phyloP scores from a whole-genome alignment of 1,140 invertebrate species.

The Holotrichia oblita region DNA sequence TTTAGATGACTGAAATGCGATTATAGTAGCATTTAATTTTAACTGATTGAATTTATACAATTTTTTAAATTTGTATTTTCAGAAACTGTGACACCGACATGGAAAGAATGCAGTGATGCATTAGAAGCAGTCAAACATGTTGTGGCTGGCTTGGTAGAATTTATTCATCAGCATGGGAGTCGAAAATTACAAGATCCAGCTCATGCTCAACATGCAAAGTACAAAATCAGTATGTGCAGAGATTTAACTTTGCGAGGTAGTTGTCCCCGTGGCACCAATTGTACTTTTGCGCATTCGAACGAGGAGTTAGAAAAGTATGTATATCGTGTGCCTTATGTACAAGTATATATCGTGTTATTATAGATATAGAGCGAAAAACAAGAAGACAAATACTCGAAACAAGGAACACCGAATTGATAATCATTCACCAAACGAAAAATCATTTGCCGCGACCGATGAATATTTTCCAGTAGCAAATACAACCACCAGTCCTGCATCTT shows the following conservation, averaged over 20 bases:
- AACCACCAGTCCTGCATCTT: constrained; percentile 54
- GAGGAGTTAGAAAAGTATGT: constrained; percentile 88
- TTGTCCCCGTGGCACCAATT: constrained; percentile 86
- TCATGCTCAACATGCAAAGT: constrained; percentile 76
- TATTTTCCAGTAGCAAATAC: constrained; percentile 52
- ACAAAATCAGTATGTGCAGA: constrained; percentile 92
- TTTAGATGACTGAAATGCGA: too few species aligned
- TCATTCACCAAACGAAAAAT: constrained; percentile 56
- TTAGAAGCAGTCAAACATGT: constrained; percentile 84
- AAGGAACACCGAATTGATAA: constrained; percentile 57
- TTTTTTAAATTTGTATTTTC: constrained; percentile 46
- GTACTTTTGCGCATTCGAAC: constrained; percentile 92
- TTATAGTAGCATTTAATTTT: too few species aligned
- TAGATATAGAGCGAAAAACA: constrained; percentile 65
- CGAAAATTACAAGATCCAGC: constrained; percentile 69
- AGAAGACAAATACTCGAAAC: constrained; percentile 63
- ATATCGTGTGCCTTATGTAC: constrained; percentile 45
- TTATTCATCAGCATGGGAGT: constrained; percentile 82
- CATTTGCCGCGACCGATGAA: constrained; percentile 51
- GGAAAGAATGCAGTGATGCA: constrained; percentile 78
- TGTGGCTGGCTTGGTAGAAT: constrained; percentile 85
- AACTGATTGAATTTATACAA: not conserved
- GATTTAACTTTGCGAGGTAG: constrained; percentile 80
- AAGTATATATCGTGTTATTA: constrained; percentile 57
- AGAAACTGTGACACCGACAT: constrained; percentile 77